Evolutionary conservation across 2,888 invertebrate species (phyloP), one percentile per base, ranked within the genome.

Genomic region (Parasteatoda lunata): DNA sequence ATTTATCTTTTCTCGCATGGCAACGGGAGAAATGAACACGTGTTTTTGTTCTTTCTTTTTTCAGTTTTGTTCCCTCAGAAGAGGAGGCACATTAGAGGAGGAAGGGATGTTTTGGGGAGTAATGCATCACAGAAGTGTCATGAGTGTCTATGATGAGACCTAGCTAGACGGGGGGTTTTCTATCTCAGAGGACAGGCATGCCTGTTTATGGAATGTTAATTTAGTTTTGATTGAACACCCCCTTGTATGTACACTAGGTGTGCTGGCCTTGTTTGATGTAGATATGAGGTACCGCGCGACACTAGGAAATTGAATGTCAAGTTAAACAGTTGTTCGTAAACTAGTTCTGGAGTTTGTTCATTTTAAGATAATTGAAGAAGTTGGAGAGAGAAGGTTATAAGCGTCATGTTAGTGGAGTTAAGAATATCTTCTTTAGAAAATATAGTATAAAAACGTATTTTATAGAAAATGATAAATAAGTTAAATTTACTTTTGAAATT

Each of bases 1-100:
- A 78, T 73, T 59, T 76, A 76, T 76, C 76, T 76, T 76, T 47
- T 64, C 15, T 49, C 47, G 51, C 68, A 30, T 47, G 11, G 51
- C 45, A 68, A 68, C 66, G 66, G 68, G 48, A 68, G 77, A 77
- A 77, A 77, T 52, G 77, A 77, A 77, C 77, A 77, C 77, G 77
- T 77, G 77, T 77, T 77, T 77, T 51, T 59, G 59, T 76, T 65
- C 9, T 66, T 68, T 77, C 52, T 11, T 66, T 77, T 66, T 77
- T 66, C 13, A 52, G 52, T 9, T n/a, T 59, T 59, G 30, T 66
- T 15, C 66, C n/a, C 45, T 66, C 3, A 9, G 66, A 13, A 66
- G 66, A 9, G n/a, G 70, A 48, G 4, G 70, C n/a, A 49, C 48
- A 5, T 48, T 49, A n/a, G 48, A 9, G 8, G 9, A 9, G 59